Percentiles rank a stretch among this genome's conserved stretches.
These are phyloP conservation scores for Blera fallax DNA, from an alignment of 2,888 invertebrate species.

Conservation along the genomic window DNA sequence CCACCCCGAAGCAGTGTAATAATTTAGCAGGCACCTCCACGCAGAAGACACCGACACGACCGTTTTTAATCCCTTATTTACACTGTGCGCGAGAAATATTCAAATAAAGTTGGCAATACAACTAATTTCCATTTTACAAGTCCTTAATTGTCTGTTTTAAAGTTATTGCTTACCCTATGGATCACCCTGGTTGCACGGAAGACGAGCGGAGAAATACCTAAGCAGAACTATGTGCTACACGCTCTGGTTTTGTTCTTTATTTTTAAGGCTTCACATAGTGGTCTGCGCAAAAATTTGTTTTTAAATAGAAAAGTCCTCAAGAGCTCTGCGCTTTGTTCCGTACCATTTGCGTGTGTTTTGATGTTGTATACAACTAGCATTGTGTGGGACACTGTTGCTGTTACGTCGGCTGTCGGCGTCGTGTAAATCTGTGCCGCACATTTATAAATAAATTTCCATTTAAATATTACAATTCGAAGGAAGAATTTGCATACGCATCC, in stretches of 20 bases:
- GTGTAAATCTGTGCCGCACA: conserved; percentile 65
- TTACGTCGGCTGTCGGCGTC: conserved; percentile 33
- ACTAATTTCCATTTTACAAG: conserved; percentile 71
- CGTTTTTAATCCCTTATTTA: conserved; percentile 49
- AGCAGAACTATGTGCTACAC: background rate
- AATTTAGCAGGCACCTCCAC: conserved; percentile 29
- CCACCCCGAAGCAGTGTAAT: conserved; percentile 43
- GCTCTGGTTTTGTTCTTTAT: background rate
- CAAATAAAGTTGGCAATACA: conserved; percentile 52
- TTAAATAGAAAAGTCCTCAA: background rate
- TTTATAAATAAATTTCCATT: conserved; percentile 68
- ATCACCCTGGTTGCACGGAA: conserved; percentile 5
- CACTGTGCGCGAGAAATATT: conserved; percentile 51
- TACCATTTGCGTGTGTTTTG: background rate
- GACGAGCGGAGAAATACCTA: background rate
- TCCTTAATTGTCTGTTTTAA: conserved; percentile 70
- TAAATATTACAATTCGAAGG: conserved; percentile 58
- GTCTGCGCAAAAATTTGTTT: conserved; percentile 15
- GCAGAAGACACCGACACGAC: background rate
- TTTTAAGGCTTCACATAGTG: background rate
- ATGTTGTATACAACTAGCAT: background rate
- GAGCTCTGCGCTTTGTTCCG: background rate
- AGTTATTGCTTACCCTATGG: conserved; percentile 68
- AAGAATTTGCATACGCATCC: conserved; percentile 59
- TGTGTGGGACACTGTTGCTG: conserved; percentile 34